Base-by-base conservation (phyloP, 2,888 invertebrate species). In the Melolontha melolontha region DNA sequence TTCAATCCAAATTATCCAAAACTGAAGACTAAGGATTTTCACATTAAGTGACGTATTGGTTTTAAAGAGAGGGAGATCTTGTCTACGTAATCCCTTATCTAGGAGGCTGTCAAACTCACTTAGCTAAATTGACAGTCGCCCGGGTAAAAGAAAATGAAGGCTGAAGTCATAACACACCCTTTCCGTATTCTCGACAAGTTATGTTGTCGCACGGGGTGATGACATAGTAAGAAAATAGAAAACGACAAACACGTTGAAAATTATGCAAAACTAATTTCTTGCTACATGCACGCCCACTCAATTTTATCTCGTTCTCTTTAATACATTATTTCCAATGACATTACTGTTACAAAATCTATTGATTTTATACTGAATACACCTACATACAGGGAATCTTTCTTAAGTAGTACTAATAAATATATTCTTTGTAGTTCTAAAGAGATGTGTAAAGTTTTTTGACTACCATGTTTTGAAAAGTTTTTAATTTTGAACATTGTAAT, bases 81-180 rank as follows among this genome's bases (percentile, higher is more conserved):
- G 66, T 49, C 47, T 50, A 50, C 42, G 68, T 68, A 44, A 65
- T 57, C 54, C 52, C 59, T 47, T 17, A 55, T 64, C 67, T 67
- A 59, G 64, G 47, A 55, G 59, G 44, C 51, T 69, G 64, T 66
- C 63, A 64, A 64, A 70, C 52, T 66, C 67, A 65, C 66, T 71
- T 71, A 69, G 55, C 41, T 68, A 69, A 68, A 71, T 71, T 71
- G 71, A 62, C 67, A 69, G 64, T 50, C 50, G 42, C 66, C 47
- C 39, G 63, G 49, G 63, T 66, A 27, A 44, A 64, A 47, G 54
- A 71, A 71, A 66, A 69, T 67, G 64, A 54, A 68, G 59, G 51
- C 27, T 62, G 57, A 67, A 44, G 59, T 42, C 62, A 50, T 62
- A 62, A 65, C 67, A 65, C 67, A 50, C 39, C 55, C 17, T 55